Base-by-base conservation (phyloP, 2,888 invertebrate species). In the Acanthosepion esculentum region DNA sequence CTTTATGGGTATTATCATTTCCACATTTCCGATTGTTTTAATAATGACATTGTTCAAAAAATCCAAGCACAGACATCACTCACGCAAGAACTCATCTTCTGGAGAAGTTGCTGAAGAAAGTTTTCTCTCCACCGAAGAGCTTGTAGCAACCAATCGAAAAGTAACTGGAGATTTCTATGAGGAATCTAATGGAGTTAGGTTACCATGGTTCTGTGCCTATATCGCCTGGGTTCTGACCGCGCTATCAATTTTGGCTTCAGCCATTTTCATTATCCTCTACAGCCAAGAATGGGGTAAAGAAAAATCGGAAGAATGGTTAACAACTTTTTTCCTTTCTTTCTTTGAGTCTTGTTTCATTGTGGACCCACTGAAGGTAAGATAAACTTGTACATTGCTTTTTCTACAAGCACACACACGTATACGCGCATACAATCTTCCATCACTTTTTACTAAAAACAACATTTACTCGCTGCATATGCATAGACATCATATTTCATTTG, bases 241-340 rank as follows among this genome's bases (percentile, higher is more conserved):
- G 10, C 59, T 96, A 20, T 96, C 96, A n/a, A 97, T 97, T 59
- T 50, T 95, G 12, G 96, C 96, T 6, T 97, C 97, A 15, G 96
- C 97, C 91, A 97, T 97, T 96, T 97, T 97, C 95, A 96, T 97
- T 33, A 96, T 97, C 96, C 96, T 97, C 26, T 98, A 97, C 96
- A 97, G 97, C 94, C 97, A 98, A 95, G 96, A 97, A 95, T 98
- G 97, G 97, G 97, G 98, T 1, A 97, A 97, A 95, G 96, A 96
- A 93, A 97, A 97, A 94, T 97, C 97, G 1, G 97, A 97, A 59
- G 97, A 97, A 95, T 98, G 98, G 98, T 96, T 98, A 15, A 96
- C 97, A 0, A 96, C 97, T 8, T 97, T 97, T 95, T 94, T 97
- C 33, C 91, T 97, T 29, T 96, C 97, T 1, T 97, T 97, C 95